Percentiles rank a stretch among this genome's conserved stretches.
Conservation (phyloP, 2,888 invertebrate genomes). For the Phyllotreta striolata region DNA sequence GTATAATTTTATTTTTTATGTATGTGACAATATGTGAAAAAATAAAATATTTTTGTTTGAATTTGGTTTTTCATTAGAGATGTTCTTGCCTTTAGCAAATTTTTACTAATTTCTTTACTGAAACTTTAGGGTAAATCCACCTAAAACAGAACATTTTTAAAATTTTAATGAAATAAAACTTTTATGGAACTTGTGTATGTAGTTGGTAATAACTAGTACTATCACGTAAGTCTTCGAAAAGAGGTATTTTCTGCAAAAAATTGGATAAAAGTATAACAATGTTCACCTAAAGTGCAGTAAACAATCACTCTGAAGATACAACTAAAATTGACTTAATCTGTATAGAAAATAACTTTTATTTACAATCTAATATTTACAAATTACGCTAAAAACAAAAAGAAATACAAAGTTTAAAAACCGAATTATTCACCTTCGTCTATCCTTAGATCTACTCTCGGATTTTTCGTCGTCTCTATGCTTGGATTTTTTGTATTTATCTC, state of each 20-base stretch:
- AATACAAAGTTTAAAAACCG: conserved; percentile 11
- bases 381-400: conserved; percentile 31
- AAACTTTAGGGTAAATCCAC: too few relatives aligned
- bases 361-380: conserved; percentile 32
- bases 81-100: neutral
- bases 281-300: too few relatives aligned
- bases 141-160: too few relatives aligned
- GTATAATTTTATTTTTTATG: conserved; percentile 48
- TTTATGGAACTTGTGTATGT: too few relatives aligned
- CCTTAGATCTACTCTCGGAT: conserved; percentile 52
- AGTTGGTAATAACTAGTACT: too few relatives aligned
- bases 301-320: too few relatives aligned
- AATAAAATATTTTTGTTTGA: conserved; percentile 42
- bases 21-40: conserved; percentile 37
- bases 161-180: too few relatives aligned
- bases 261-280: too few relatives aligned
- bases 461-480: conserved; percentile 51
- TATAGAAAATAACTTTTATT: conserved; percentile 35
- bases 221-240: too few relatives aligned
- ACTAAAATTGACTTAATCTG: neutral
- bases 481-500: conserved; percentile 50
- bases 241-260: too few relatives aligned
- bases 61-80: conserved; percentile 6
- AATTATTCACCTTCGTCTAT: conserved; percentile 51
- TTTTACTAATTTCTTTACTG: neutral